Base-by-base conservation (phyloP, 2,888 invertebrate genomes). In the Epiblema foenella region DNA sequence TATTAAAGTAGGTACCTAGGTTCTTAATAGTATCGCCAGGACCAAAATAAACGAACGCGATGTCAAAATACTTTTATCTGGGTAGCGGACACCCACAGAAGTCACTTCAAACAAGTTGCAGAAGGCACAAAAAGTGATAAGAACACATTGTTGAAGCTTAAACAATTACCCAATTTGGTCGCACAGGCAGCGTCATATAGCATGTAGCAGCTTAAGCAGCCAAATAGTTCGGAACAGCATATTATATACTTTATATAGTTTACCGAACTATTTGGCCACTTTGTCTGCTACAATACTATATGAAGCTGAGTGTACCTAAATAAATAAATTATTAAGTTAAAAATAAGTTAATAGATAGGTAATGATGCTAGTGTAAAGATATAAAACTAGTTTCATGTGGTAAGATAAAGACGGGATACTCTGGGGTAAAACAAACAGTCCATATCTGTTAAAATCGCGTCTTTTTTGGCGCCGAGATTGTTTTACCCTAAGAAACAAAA, bases 41-140 rank as follows among this genome's bases (percentile, higher is more conserved):
- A 79, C 83, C 80, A 77, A 74, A 75, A 69, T 73, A 70, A 62
- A 60, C 60, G 57, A 46, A 74, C 74, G 71, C 52, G n/a, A 0
- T 5, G 51, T 12, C 10, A 1, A 24, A 63, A 57, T 37, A 15
- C 33, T 20, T 18, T 52, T 56, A 56, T 49, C 7, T 4, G 46
- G 46, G n/a, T 15, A 5, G 7, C 15, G 18, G 9, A 51, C 18
- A 17, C 18, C 51, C 8, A 51, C n/a, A 8, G 18, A 51, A 51
- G 51, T 51, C 3, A 51, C 51, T 18, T 2, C 18, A 18, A 2
- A 51, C 51, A 51, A 18, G 17, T 11, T 46, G 46, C 46, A 46
- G 46, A 46, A 1, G n/a, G 46, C 46, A 12, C 46, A n/a, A 46
- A 39, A 46, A n/a, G 0, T 12, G 15, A 46, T n/a, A 46, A 46